Conservation (phyloP, 2,113 vertebrate genomes). For the Takifugu flavidus region DNA sequence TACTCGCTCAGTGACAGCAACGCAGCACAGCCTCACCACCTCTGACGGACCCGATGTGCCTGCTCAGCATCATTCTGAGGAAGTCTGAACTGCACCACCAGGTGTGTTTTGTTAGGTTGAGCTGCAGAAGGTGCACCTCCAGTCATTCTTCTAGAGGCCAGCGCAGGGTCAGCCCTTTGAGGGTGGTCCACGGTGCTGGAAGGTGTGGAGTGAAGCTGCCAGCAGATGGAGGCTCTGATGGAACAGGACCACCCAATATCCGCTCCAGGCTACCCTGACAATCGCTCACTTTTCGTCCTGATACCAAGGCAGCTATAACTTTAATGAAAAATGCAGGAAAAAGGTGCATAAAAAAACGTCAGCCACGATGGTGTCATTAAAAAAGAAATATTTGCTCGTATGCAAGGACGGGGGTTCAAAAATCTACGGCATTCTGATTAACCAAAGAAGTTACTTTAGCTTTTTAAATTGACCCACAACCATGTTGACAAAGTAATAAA, state of each 20-base stretch:
- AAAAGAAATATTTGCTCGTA: background rate
- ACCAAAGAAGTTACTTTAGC: no score
- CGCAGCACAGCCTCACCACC: constrained; percentile 3
- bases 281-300: constrained; percentile 17
- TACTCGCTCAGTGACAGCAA: background rate
- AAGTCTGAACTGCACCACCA: constrained; percentile 8
- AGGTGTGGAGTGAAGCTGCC: constrained; percentile 16
- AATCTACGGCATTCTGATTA: no score
- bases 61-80: constrained; percentile 12
- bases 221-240: constrained; percentile 36
- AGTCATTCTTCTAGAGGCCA: constrained; percentile 50
- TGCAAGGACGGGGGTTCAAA: background rate
- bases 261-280: constrained; percentile 4
- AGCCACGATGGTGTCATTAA: no score
- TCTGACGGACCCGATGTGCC: constrained; percentile 10
- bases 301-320: background rate
- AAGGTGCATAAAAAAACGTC: no score
- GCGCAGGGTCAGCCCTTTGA: constrained; percentile 55
- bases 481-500: no score
- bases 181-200: constrained; percentile 50
- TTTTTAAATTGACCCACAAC: no score
- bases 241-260: constrained; percentile 42
- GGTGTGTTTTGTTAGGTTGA: constrained; percentile 46
- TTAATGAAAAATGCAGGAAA: no score
- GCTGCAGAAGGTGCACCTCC: constrained; percentile 19